These are phyloP conservation scores for Rhinogobio ventralis DNA, from an alignment of 2,797 vertebrate species.

Conservation along the genomic window DNA sequence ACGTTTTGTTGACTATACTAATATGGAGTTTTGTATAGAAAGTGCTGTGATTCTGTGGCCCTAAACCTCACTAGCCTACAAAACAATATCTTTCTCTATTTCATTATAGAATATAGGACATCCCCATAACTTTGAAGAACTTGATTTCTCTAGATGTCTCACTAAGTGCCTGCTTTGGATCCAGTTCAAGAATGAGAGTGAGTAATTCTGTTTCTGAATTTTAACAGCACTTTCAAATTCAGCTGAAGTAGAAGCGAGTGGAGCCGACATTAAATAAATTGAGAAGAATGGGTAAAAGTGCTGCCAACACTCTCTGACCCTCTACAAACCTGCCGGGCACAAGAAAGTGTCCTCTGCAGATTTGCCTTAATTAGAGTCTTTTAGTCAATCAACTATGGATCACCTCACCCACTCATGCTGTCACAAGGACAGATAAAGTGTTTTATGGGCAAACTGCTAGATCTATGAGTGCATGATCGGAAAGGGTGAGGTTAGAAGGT, in stretches of 20 bases:
- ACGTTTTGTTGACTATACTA: background rate
- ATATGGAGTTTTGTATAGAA: background rate
- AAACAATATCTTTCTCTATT: background rate
- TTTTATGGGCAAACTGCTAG: background rate
- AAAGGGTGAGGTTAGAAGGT: background rate
- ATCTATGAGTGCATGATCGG: background rate
- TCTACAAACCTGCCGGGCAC: background rate
- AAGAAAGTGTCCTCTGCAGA: background rate
- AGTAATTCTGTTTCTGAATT: background rate
- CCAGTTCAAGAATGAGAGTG: slow-evolving; percentile 15
- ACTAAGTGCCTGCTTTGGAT: slow-evolving; percentile 33
- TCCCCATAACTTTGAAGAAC: background rate
- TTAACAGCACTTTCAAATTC: slow-evolving; percentile 49
- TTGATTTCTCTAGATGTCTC: background rate
- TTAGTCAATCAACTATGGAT: slow-evolving; percentile 25
- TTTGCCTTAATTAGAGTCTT: slow-evolving; percentile 48
- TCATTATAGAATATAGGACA: background rate
- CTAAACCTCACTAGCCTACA: background rate
- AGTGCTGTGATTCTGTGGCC: background rate
- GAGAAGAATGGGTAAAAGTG: slow-evolving; percentile 23
- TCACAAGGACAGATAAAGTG: background rate
- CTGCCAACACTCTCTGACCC: slow-evolving; percentile 42
- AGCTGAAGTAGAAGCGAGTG: slow-evolving; percentile 1
- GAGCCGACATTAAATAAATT: slow-evolving; percentile 36
- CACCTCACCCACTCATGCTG: slow-evolving; percentile 14